Evolutionary conservation across 2,888 invertebrate species (phyloP), one percentile per base, ranked within the genome.

Genomic region (Pterostichus niger): DNA sequence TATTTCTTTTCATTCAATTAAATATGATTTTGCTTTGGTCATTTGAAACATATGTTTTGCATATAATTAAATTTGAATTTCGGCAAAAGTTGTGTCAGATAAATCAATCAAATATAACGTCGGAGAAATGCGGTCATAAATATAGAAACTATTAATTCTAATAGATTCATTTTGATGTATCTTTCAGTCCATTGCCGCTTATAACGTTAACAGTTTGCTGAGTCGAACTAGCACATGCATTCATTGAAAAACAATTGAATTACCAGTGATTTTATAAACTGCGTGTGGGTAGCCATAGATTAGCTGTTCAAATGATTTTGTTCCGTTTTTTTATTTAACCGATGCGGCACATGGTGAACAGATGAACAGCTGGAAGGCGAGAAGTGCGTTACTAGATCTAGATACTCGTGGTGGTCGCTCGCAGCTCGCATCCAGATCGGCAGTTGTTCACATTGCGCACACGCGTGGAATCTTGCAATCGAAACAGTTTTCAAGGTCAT

Each of bases 311-410:
- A 71, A 52, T 52, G 52, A 52, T 75, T 75, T 75, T 75, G 13
- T 13, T 3, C 11, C 1, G 52, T 52, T 75, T 75, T n/a, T 73
- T 73, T 73, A 11, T 33, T 75, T 40, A 6, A 68, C 17, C 24
- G 52, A 49, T 52, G 24, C 11, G 52, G 64, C 80, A 80, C 80
- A 80, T 81, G 81, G 81, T 40, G 40, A 17, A 56, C 81, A 81
- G 71, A 71, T 54, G 24, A 71, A 81, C 81, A 81, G 71, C 61
- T 81, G 81, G 81, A 40, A 81, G 44, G 71, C 81, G 81, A 59
- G 78, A 52, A 52, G 75, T 52, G 52, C 75, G 6, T 75, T 75
- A 33, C 52, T 31, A 75, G 75, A 31, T 75, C 75, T 49, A 75
- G 52, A 75, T 49, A 75, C 49, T 24, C 24, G 52, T 44, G 75